Evolutionary conservation across 2,797 vertebrate genomes (phyloP), one percentile per base, ranked within the genome.

Genomic region (Propithecus deckenii): DNA sequence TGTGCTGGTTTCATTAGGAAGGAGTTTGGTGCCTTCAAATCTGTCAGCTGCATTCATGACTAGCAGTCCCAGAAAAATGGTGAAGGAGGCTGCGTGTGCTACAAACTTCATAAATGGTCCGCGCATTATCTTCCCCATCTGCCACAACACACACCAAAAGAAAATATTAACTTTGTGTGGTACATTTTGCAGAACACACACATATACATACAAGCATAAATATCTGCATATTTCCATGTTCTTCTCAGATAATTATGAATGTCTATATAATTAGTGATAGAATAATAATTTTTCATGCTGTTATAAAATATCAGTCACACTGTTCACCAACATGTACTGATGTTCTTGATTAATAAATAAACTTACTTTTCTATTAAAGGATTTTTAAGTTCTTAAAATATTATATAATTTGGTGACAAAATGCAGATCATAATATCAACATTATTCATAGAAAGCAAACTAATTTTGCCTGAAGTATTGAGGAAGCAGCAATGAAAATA

Each of bases 51-150:
- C 99, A n/a, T 99, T 99, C 98, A 99, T 99, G 93, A 99, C 99
- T 80, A 99, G 99, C 35, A 99, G 99, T 86, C 99, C 99, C 97
- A 99, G 99, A 98, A 99, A 99, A 97, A 99, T 99, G 76, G 99
- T 99, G 98, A 99, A 99, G 97, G 99, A 99, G 25, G 99, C 99
- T 17, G 99, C 99, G 3, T 99, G 99, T 41, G 99, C 99, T 78
- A 99, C 99, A 97, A 99, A 99, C 98, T 99, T 99, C 99, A 99
- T 99, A 98, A 99, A 99, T 14, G 99, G 99, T 97, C 99, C 99
- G 9, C 99, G 99, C 99, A 99, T 99, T 97, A 99, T 99, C 97
- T 98, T 99, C 83, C 99, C 99, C 98, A 99, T 99, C 99, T 99
- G 99, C 93, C 78, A 86, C 89, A 95, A 97, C 46, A 97, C 67